These are phyloP conservation scores for Mallotus villosus DNA, from an alignment of 2,797 vertebrate genomes.

Conservation along the genomic window DNA sequence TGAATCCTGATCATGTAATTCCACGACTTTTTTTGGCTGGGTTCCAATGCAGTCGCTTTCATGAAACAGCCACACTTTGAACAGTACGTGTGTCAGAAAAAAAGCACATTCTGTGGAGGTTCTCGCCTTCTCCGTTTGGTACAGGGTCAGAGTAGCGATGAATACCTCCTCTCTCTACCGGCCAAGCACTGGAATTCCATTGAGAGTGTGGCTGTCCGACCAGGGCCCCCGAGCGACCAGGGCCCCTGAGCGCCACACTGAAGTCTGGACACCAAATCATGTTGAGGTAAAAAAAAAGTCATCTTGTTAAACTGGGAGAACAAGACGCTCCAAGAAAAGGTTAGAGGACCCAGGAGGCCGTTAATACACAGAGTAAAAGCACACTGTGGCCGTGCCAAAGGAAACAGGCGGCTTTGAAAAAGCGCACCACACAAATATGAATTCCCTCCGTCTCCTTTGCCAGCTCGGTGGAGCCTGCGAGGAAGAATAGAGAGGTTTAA, in stretches of 20 bases:
- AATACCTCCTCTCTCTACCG: conserved; percentile 19
- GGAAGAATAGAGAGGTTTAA: conserved; percentile 30
- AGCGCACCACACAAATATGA: conserved; percentile 29
- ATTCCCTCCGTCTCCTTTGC: conserved; percentile 22
- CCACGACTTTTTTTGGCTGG: too few relatives aligned
- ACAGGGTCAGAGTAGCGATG: conserved; percentile 9
- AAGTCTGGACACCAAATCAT: conserved; percentile 34
- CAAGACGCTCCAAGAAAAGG: conserved; percentile 42
- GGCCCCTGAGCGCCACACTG: conserved; percentile 10
- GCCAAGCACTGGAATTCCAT: conserved; percentile 19
- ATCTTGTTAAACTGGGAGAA: conserved; percentile 44
- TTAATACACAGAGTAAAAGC: conserved; percentile 48
- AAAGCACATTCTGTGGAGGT: too few relatives aligned
- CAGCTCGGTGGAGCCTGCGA: conserved; percentile 34
- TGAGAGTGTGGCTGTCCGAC: conserved; percentile 10
- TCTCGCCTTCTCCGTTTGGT: too few relatives aligned
- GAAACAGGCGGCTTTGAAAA: conserved; percentile 46
- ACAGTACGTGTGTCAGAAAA: not conserved
- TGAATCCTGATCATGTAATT: too few relatives aligned
- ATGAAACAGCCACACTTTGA: not conserved
- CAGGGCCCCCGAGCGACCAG: conserved; percentile 4
- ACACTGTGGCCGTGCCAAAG: conserved; percentile 32
- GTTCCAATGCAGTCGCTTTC: too few relatives aligned
- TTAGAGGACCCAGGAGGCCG: conserved; percentile 39
- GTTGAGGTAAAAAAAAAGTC: conserved; percentile 25